Percentiles rank a stretch among this genome's conserved stretches.
Conservation (phyloP, 2,797 vertebrate species). For the Caiman crocodilus region DNA sequence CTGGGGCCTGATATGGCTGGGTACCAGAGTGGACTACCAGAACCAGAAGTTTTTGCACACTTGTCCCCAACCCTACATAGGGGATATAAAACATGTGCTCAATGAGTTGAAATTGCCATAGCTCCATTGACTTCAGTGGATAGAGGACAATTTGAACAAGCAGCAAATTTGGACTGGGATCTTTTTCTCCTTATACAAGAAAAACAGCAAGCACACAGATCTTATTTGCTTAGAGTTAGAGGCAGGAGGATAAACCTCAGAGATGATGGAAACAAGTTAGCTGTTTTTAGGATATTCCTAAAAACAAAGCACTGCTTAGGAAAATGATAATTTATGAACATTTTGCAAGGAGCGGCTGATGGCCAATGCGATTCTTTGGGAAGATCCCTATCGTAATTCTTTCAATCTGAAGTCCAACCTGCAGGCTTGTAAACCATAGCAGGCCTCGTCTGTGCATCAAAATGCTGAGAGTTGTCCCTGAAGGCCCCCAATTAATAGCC, state of each 20-base stretch:
- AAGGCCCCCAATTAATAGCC: background rate
- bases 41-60: background rate
- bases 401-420: background rate
- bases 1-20: background rate
- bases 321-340: background rate
- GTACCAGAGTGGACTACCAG: background rate
- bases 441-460: background rate
- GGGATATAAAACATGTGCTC: background rate
- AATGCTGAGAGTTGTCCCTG: background rate
- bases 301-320: background rate
- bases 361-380: background rate
- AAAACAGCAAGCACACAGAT: background rate
- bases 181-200: background rate
- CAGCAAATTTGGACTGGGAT: background rate
- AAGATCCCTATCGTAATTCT: background rate
- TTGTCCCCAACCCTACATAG: background rate
- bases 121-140: background rate
- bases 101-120: background rate
- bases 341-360: background rate
- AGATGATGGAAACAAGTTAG: background rate
- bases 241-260: background rate
- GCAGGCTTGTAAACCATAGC: background rate
- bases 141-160: background rate
- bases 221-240: rapidly evolving
- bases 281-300: background rate